Percentiles rank a stretch among this genome's conserved stretches.
Conservation (phyloP, 2,797 vertebrate genomes). For the Coluber constrictor region DNA sequence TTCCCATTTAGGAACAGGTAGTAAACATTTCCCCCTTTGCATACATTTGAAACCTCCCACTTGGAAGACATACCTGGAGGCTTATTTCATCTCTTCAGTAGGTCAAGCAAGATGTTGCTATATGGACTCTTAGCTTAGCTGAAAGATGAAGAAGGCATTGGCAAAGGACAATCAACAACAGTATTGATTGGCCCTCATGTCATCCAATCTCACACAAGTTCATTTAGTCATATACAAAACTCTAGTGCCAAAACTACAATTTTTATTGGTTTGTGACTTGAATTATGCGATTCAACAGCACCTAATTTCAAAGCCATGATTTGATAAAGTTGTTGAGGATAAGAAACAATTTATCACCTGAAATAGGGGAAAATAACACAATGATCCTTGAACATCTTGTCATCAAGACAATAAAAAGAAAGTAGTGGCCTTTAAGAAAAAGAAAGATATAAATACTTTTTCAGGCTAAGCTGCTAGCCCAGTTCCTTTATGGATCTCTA, state of each 20-base stretch:
- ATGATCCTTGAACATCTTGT: too few relatives aligned
- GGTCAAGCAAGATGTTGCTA: too few relatives aligned
- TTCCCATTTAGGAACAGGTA: too few relatives aligned
- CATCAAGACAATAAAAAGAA: neutral
- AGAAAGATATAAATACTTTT: neutral
- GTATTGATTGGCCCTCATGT: neutral
- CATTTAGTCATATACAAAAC: neutral
- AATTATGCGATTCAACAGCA: neutral
- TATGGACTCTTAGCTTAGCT: neutral
- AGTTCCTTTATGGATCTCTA: neutral
- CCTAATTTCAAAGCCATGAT: neutral
- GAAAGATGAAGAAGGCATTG: neutral
- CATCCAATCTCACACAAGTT: neutral
- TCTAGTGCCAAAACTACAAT: neutral
- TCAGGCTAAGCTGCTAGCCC: neutral
- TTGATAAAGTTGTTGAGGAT: neutral
- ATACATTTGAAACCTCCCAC: too few relatives aligned
- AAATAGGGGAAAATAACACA: neutral
- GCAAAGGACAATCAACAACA: neutral
- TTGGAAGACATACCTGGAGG: too few relatives aligned
- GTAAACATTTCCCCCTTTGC: too few relatives aligned
- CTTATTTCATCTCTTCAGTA: too few relatives aligned
- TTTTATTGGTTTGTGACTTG: neutral
- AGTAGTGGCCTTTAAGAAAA: neutral
- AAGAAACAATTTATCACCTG: neutral